A percentile compares a stretch with the other conserved stretches of the same genome.
Conservation (phyloP, 2,113 vertebrate genomes). For the Montifringilla adamsi region DNA sequence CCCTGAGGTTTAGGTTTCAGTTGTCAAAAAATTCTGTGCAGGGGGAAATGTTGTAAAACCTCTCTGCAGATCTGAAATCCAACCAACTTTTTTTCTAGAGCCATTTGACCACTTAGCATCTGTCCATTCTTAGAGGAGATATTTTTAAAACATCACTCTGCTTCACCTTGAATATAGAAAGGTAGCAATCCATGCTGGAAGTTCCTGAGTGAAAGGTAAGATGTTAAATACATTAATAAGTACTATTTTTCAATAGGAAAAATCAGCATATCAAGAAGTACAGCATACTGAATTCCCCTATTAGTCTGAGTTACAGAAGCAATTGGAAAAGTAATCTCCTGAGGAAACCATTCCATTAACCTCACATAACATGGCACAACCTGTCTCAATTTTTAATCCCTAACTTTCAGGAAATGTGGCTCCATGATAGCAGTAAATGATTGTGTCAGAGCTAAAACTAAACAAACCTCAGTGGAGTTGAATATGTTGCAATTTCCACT, state of each 20-base stretch:
- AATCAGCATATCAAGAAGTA: background rate
- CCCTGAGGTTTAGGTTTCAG: background rate
- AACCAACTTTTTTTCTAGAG: background rate
- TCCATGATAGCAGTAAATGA: background rate
- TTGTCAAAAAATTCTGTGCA: background rate
- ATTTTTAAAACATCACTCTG: background rate
- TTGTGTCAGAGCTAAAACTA: background rate
- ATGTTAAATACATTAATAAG: background rate
- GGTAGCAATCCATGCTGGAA: background rate
- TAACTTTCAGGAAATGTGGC: background rate
- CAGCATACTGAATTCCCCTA: background rate
- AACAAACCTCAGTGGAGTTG: background rate
- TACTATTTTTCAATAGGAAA: background rate
- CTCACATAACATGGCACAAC: background rate
- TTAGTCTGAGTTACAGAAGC: background rate
- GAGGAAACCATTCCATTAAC: background rate
- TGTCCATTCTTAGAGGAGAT: background rate
- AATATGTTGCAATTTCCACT: background rate
- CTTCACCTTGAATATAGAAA: background rate
- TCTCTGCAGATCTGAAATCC: background rate
- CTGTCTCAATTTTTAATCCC: background rate
- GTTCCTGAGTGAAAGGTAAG: background rate
- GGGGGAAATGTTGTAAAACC: background rate
- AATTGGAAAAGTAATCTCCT: background rate
- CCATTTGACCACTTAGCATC: background rate